Evolutionary conservation across 2,113 vertebrate species (phyloP), one percentile per base, ranked within the genome.

Genomic region (Polypterus bichir): DNA sequence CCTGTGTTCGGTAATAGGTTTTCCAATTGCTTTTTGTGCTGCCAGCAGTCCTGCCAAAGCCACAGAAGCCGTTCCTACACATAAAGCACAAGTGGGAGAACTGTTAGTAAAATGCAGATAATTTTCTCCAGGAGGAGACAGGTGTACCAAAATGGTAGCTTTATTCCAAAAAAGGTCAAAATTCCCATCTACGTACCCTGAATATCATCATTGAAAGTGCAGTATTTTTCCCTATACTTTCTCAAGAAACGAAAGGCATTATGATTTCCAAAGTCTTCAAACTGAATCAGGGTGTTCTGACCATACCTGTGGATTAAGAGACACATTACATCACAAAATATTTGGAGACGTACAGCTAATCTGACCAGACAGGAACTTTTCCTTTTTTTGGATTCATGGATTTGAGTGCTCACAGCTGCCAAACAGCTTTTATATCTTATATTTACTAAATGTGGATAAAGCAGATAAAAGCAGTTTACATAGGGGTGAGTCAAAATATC

Each of bases 201-300:
- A 65, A 98, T 99, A 46, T 98, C 96, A 1, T 99, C 95, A 4
- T 99, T 98, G 81, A 98, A 99, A 67, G 92, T 97, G 56, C 95
- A 99, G 59, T 97, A 99, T 67, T 93, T 97, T 73, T 98, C 89
- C 59, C 88, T 76, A 72, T 97, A 99, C 65, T 91, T 97, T 56
- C 90, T 85, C 7, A 98, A 74, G 65, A 99, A 95, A 3, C 93
- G 88, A 73, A 97, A 98, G 2, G 96, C 96, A 0, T 99, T 99
- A 81, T 96, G 92, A 81, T 99, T 99, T 44, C 96, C 96, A 64
- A 99, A 99, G 76, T 99, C 95, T 65, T 99, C 96, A 73, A 98
- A 98, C 46, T 99, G 96, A 75, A 97, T 99, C 8, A 99, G 89
- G 0, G 92, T 96, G 75, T 88, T 90, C 77, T 88, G 93, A 48